Base-by-base conservation (phyloP, 1,140 invertebrate species). In the Aphelinus atriplicis region DNA sequence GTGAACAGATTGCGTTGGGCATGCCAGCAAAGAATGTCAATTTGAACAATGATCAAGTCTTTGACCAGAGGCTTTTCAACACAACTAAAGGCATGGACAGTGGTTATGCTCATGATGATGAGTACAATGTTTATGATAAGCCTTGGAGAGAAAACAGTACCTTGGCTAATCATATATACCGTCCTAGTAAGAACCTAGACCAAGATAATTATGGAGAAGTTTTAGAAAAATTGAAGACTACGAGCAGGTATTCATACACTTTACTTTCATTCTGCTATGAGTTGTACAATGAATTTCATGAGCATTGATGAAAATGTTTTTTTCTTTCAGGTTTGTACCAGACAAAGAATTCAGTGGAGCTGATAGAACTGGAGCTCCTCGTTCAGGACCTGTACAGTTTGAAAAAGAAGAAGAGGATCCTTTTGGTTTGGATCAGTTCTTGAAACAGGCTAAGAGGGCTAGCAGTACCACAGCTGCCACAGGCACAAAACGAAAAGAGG, bases 41-140 rank as follows among this genome's bases (percentile, higher is more conserved):
- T 7, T 89, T 87, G 67, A 90, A 90, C 45, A 93, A 92, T 0
- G 97, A 98, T 84, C 91, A 92, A 0, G 93, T 98, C 84, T 99
- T 99, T 87, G 98, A 99, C 89, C 95, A 98, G 81, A 89, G 98
- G 64, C 89, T 99, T 2, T 99, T 99, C 84, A 98, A 99, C 83
- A 96, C 97, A 78, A 94, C 91, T 55, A 96, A 97, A 85, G 98
- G 98, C 65, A 94, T 99, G 92, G 97, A 97, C 82, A 95, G 94
- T 82, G 98, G 98, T 5, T 99, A 97, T 89, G 97, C 93, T 3
- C 97, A 99, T 82, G 98, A 99, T 81, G 98, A 99, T 81, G 94
- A 94, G 0, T 99, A 99, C 87, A 97, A 95, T 87, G 97, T 99
- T 0, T 99, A 99, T 85, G 97, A 99, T 85, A 97, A 98, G 86